Evolutionary conservation across 2,888 invertebrate species (phyloP).

Genomic region (Siphonodentalium dalli): DNA sequence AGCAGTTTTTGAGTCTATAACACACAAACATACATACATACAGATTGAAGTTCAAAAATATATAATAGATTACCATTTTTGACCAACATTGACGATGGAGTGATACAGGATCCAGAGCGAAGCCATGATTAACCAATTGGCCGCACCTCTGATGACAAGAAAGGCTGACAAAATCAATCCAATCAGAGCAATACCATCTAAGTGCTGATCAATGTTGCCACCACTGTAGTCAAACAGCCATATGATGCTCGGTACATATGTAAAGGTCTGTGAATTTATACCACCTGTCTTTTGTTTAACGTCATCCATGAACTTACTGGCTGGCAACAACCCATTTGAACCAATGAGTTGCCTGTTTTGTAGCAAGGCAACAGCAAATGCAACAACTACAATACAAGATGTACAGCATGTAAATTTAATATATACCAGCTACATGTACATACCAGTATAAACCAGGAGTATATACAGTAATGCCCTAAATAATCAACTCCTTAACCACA

Average conservation of each 20-base stretch:
- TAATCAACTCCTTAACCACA: too few species aligned
- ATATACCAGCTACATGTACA: too few species aligned
- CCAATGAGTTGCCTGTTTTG: slow-evolving; percentile 64
- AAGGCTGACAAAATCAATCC: slow-evolving; percentile 57
- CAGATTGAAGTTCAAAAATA: too few species aligned
- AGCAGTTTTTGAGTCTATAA: too few species aligned
- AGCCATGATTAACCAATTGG: slow-evolving; percentile 62
- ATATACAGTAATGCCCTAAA: too few species aligned
- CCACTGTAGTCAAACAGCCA: slow-evolving; percentile 60
- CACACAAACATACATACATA: too few species aligned
- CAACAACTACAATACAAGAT: slow-evolving; percentile 55
- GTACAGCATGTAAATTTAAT: neutral
- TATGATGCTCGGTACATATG: slow-evolving; percentile 54
- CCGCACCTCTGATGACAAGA: slow-evolving; percentile 58
- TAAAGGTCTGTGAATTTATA: slow-evolving; percentile 33
- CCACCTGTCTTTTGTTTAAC: slow-evolving; percentile 37
- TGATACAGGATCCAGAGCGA: slow-evolving; percentile 64
- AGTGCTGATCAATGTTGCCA: slow-evolving; percentile 43
- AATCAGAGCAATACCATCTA: slow-evolving; percentile 55
- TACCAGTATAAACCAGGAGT: too few species aligned
- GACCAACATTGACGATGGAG: slow-evolving; percentile 64
- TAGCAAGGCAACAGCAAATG: slow-evolving; percentile 62
- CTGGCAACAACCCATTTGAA: slow-evolving; percentile 61
- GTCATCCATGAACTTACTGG: slow-evolving; percentile 46
- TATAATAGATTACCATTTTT: slow-evolving; percentile 60